A percentile compares a stretch with the other conserved stretches of the same genome.
Evolutionary conservation across 2,888 invertebrate genomes (phyloP).

Genomic region (Exocentrus adspersus): DNA sequence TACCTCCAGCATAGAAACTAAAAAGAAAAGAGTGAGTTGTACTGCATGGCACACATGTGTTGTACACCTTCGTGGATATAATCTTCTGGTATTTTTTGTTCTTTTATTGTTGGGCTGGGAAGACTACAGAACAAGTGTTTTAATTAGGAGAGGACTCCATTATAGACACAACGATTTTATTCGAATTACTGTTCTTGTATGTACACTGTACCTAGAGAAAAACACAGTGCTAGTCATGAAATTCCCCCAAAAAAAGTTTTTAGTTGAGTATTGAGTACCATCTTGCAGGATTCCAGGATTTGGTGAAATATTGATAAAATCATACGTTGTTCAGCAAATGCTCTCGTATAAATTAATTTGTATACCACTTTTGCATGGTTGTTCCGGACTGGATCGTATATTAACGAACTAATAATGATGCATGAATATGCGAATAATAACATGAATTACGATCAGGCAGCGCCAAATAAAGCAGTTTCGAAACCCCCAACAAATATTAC

Average conservation of each 20-base stretch:
- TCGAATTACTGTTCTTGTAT: no score
- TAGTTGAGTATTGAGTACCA: no score
- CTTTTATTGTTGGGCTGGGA: slow-evolving; percentile 30
- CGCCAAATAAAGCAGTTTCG: not conserved
- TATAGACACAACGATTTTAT: no score
- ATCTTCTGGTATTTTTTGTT: slow-evolving; percentile 27
- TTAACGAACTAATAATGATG: not conserved
- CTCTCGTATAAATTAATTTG: no score
- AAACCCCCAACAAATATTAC: not conserved
- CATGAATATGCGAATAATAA: not conserved
- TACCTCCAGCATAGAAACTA: slow-evolving; percentile 42
- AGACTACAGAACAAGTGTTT: slow-evolving; percentile 38
- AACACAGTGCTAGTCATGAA: no score
- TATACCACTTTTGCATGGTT: not conserved
- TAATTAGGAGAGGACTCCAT: slow-evolving; percentile 2
- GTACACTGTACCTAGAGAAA: no score
- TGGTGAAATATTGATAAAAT: no score
- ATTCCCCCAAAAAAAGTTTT: no score
- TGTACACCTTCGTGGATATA: slow-evolving; percentile 31
- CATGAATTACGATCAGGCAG: not conserved
- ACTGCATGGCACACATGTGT: slow-evolving; percentile 38
- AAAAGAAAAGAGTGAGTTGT: slow-evolving; percentile 3
- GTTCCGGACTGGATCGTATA: not conserved
- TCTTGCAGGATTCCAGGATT: no score
- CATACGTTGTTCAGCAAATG: no score